These are phyloP conservation scores for Loriculus beryllinus DNA, from an alignment of 2,797 vertebrate species.

Conservation along the genomic window DNA sequence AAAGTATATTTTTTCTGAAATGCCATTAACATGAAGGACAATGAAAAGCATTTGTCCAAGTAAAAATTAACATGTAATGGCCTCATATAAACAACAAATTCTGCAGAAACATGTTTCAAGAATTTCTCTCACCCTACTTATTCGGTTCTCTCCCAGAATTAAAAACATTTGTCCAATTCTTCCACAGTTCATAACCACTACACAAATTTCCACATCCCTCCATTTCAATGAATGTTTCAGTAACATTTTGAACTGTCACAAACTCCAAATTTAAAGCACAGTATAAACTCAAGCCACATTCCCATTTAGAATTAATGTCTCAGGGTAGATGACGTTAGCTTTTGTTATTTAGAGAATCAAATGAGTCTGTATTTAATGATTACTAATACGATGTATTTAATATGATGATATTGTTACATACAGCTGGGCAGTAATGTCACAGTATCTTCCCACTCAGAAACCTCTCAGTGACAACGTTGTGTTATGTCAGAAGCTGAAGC, in stretches of 20 bases:
- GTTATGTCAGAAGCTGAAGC: neutral
- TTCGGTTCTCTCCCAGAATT: neutral
- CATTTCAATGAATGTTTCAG: neutral
- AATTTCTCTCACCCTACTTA: neutral
- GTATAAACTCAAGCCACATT: neutral
- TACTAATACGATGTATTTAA: slow-evolving; percentile 56
- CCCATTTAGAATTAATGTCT: slow-evolving; percentile 16
- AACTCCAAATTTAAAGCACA: neutral
- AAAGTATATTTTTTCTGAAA: neutral
- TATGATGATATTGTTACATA: neutral
- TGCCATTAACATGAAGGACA: neutral
- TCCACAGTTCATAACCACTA: neutral
- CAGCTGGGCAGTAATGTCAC: neutral
- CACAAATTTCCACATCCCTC: neutral
- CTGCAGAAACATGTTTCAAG: neutral
- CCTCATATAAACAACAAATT: neutral
- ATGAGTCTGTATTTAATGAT: too few species aligned
- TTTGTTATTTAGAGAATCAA: slow-evolving; percentile 26
- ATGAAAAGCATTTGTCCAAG: neutral
- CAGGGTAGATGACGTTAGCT: neutral
- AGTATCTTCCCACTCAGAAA: neutral
- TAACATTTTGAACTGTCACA: neutral
- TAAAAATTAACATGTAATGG: neutral
- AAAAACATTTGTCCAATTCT: neutral
- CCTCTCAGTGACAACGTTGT: neutral